These are phyloP conservation scores for Belonocnema kinseyi DNA, from an alignment of 1,140 invertebrate species.

Conservation along the genomic window DNA sequence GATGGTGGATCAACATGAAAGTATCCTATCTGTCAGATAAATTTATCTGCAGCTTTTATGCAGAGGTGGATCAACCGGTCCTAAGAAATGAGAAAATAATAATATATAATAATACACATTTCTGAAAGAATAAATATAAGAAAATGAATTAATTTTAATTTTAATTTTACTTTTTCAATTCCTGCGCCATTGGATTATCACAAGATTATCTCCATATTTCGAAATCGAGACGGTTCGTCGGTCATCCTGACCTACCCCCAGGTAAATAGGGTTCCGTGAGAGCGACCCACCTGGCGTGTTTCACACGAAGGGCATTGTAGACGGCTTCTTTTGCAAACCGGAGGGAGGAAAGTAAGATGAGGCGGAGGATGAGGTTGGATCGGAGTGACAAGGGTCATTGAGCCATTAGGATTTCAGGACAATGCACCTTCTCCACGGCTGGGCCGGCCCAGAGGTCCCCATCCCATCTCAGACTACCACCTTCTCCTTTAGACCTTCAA, in stretches of 20 bases:
- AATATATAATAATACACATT: too few relatives aligned
- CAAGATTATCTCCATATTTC: conserved; percentile 13
- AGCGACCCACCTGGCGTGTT: conserved; percentile 1
- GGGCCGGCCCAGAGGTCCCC: too few relatives aligned
- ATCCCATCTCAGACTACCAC: too few relatives aligned
- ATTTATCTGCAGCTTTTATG: too few relatives aligned
- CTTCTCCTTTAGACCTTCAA: too few relatives aligned
- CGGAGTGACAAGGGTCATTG: neutral
- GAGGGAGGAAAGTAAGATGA: neutral
- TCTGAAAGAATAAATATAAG: too few relatives aligned
- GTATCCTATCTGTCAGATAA: too few relatives aligned
- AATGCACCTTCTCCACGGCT: neutral
- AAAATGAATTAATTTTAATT: too few relatives aligned
- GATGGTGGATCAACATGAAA: too few relatives aligned
- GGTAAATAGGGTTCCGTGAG: neutral
- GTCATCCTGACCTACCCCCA: conserved; percentile 23
- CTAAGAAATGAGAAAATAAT: too few relatives aligned
- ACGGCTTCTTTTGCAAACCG: neutral
- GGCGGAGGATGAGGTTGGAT: neutral
- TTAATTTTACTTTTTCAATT: neutral
- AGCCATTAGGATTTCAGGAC: neutral
- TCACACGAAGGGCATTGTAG: conserved; percentile 1
- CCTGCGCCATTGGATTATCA: neutral
- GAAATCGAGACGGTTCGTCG: neutral
- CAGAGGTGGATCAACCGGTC: too few relatives aligned